These are phyloP conservation scores for Papilio helenus DNA, from an alignment of 1,140 invertebrate species.

Conservation along the genomic window DNA sequence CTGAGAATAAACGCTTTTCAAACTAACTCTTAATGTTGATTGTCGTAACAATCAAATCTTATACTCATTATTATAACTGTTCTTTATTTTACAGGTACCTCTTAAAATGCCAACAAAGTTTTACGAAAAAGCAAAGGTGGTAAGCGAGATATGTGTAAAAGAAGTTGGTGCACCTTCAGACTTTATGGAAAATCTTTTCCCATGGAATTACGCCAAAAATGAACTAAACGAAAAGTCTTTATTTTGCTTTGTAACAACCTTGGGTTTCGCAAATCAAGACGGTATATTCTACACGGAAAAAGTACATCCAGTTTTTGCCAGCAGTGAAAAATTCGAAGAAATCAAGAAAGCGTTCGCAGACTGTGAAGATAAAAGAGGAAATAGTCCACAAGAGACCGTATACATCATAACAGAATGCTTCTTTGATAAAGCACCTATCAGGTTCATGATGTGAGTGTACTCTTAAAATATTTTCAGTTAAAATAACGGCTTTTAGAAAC, in stretches of 20 bases:
- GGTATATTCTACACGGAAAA: background rate
- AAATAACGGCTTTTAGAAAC: too few species aligned
- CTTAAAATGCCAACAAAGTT: background rate
- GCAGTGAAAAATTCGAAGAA: background rate
- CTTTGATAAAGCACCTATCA: background rate
- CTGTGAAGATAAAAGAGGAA: background rate
- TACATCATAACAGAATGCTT: background rate
- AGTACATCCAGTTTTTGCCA: background rate
- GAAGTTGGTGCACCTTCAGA: background rate
- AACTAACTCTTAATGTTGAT: too few species aligned
- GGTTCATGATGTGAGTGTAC: background rate
- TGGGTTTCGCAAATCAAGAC: background rate
- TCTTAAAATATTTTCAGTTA: too few species aligned
- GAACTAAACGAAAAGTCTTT: background rate
- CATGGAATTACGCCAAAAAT: background rate
- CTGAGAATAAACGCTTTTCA: too few species aligned
- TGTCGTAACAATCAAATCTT: too few species aligned
- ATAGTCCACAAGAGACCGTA: background rate
- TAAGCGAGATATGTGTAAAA: background rate
- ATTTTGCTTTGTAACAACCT: background rate
- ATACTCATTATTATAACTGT: too few species aligned
- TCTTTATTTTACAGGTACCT: background rate
- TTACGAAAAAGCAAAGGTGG: background rate
- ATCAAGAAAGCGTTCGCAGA: constrained; percentile 19
- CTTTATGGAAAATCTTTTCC: background rate